Evolutionary conservation across 2,113 vertebrate genomes (phyloP), one percentile per base, ranked within the genome.

Genomic region (Erythrolamprus reginae): DNA sequence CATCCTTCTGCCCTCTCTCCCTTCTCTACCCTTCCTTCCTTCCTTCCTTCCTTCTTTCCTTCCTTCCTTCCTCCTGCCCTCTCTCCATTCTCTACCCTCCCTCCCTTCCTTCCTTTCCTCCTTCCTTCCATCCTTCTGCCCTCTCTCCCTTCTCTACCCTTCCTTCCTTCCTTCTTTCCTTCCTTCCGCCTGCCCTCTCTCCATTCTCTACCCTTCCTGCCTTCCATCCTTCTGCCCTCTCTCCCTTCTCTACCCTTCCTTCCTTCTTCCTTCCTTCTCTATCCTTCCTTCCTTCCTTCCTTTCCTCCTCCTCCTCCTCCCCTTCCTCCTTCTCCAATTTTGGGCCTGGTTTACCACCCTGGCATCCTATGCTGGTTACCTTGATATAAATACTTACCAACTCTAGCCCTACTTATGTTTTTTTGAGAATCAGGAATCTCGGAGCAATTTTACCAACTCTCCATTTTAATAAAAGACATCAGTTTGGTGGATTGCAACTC

Each of bases 31-130:
- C 2, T 10, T 28, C 10, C 8, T n/a, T 65, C 10, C 28, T n/a
- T 1, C 26, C n/a, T n/a, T n/a, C n/a, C n/a, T 0, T 56, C 21
- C 2, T 24, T 0, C 52, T 5, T 2, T 0, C 2, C 21, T 6
- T 23, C 6, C 53, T 55, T n/a, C n/a, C 21, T 0, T 55, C 6
- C 24, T 58, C 56, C 58, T 5, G 10, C 1, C 28, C 2, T 10
- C 12, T 3, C 8, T 65, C 10, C 28, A n/a, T n/a, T 1, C 26
- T n/a, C 28, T n/a, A n/a, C 26, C 13, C 28, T 5, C 5, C 7
- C 6, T 55, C 53, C 53, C n/a, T 51, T 51, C 10, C 50, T 6
- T 19, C 17, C 6, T 1, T 5, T 21, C 1, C 19, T 55, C 47
- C 47, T 47, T 6, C 21, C 23, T 17, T 55, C 53, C 1, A 7